Base-by-base conservation (phyloP, 1,140 invertebrate species). In the Pomacea maculata region DNA sequence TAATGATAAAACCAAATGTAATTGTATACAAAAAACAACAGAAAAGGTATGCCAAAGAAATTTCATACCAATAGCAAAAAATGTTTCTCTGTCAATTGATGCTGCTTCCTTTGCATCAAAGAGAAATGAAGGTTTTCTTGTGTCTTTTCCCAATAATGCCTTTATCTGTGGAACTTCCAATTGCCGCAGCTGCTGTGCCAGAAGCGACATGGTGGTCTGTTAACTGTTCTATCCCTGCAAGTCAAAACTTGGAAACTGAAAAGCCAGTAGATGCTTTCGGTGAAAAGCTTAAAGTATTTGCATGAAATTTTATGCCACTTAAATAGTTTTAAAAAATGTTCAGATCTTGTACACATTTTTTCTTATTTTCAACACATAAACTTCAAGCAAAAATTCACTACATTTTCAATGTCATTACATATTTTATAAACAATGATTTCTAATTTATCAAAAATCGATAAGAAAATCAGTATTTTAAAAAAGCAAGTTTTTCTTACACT, bases 51-150 rank as follows among this genome's bases (percentile, higher is more conserved):
- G 15, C 5, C 71, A 55, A 52, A 63, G 0, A 52, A 65, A 52
- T 61, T 71, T 77, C 63, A 94, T 89, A 92, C 96, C 97, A 77
- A 98, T 95, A 89, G 95, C 94, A 91, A 95, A 96, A 86, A 97
- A 95, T 19, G 95, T 95, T 85, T 96, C 94, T 70, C 94, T 93
- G 85, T 96, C 95, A 87, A 97, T 94, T 80, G 93, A 93, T 0
- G 96, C 96, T 14, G 97, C 97, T 92, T 98, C 96, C 85, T 95
- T 95, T 0, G 95, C 94, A 89, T 97, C 94, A 90, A 98, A 98
- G 14, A 99, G 90, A 82, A 99, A 94, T 29, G 97, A 98, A 68
- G 94, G 92, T 75, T 86, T 88, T 71, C 94, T 93, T 86, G 94
- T 95, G 45, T 92, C 91, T 78, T 86, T 82, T 84, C 95, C 94